These are phyloP conservation scores for Tachina grossa DNA, from an alignment of 2,888 invertebrate genomes.

Conservation along the genomic window DNA sequence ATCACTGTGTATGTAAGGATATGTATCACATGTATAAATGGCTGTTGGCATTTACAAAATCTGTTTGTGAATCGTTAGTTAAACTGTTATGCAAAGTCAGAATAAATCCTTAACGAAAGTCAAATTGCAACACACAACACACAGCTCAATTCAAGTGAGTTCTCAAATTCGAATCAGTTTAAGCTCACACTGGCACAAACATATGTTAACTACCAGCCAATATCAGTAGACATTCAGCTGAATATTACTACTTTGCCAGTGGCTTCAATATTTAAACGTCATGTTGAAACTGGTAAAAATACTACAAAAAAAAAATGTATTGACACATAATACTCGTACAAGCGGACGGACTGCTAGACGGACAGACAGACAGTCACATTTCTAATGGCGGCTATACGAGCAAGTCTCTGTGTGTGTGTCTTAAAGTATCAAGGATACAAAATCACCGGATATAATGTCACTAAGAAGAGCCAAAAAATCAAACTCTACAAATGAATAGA, in stretches of 20 bases:
- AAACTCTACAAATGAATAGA: constrained; percentile 63
- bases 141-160: constrained; percentile 33
- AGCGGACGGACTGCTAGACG: too few species aligned
- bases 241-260: constrained; percentile 36
- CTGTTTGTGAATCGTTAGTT: constrained; percentile 67
- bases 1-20: background rate
- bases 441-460: constrained; percentile 62
- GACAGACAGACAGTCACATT: constrained; percentile 5
- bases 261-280: constrained; percentile 60
- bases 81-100: constrained; percentile 63
- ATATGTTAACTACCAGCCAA: background rate
- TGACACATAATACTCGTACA: constrained; percentile 37
- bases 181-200: constrained; percentile 8
- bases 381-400: background rate
- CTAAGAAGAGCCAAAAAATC: constrained; percentile 62
- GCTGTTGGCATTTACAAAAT: constrained; percentile 66
- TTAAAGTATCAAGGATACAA: constrained; percentile 41
- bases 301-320: constrained; percentile 26
- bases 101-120: constrained; percentile 65
- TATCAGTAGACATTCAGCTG: constrained; percentile 33
- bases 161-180: constrained; percentile 64
- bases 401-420: background rate
- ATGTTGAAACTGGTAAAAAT: constrained; percentile 44
- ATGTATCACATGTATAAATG: constrained; percentile 59
- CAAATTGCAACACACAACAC: constrained; percentile 58